phyloP scores from a whole-genome alignment of 2,797 vertebrate genomes.

The Neopelma chrysocephalum region DNA sequence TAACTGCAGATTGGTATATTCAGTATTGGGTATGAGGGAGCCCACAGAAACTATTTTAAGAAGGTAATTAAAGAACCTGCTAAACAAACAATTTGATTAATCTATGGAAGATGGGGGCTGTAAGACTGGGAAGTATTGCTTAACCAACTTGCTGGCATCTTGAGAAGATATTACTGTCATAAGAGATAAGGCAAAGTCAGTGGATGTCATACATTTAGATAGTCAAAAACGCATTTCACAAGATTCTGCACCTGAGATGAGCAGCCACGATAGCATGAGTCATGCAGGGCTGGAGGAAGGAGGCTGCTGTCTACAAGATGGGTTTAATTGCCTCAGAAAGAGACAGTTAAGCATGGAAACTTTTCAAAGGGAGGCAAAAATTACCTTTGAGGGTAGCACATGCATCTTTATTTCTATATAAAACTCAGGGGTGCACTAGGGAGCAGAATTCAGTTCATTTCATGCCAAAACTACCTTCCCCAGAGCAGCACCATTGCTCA shows the following conservation, averaged over 20 bases:
- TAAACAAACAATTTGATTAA: constrained; percentile 33
- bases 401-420: neutral
- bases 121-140: constrained; percentile 22
- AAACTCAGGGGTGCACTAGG: neutral
- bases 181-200: constrained; percentile 52
- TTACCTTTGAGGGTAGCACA: neutral
- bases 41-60: constrained; percentile 20
- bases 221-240: constrained; percentile 39
- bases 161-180: constrained; percentile 3
- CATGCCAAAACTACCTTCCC: neutral
- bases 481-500: neutral
- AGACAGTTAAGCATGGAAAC: constrained; percentile 44
- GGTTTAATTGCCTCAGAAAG: constrained; percentile 24
- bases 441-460: neutral
- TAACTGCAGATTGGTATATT: neutral
- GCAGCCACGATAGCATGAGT: constrained; percentile 32
- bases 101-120: neutral
- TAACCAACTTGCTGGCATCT: constrained; percentile 22
- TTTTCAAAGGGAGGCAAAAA: constrained; percentile 26
- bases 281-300: constrained; percentile 1
- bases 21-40: neutral
- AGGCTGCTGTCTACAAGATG: neutral
- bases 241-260: constrained; percentile 52
- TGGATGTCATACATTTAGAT: constrained; percentile 41
- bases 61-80: constrained; percentile 32